Conservation (phyloP, 2,797 vertebrate genomes). For the Pangasius larnaudii region DNA sequence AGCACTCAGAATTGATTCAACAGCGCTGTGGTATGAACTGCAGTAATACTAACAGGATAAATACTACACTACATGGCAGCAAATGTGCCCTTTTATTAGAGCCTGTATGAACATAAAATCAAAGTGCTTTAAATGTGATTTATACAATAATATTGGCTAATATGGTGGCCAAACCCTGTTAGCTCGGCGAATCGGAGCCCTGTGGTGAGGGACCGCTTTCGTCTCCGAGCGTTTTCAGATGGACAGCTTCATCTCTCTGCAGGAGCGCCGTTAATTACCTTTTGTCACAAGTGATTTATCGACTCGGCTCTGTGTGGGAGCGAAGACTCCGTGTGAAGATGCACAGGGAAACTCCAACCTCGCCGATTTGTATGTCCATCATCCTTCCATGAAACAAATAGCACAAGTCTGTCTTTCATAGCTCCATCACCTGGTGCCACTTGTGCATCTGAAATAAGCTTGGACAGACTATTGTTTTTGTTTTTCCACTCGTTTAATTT, state of each 20-base stretch:
- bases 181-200: not conserved
- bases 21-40: not conserved
- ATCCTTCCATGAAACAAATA: slow-evolving; percentile 28
- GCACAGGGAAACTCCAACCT: not conserved
- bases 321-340: slow-evolving; percentile 14
- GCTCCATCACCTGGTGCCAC: not conserved
- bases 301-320: slow-evolving; percentile 2
- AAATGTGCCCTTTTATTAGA: not conserved
- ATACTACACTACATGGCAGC: not conserved
- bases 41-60: not conserved
- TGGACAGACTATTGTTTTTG: not conserved
- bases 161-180: not conserved
- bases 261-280: slow-evolving; percentile 38
- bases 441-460: not conserved
- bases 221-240: slow-evolving; percentile 21
- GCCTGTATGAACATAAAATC: not conserved
- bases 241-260: slow-evolving; percentile 43
- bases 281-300: slow-evolving; percentile 45
- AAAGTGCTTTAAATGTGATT: not conserved
- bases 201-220: not conserved
- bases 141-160: not conserved
- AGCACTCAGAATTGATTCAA: too few species aligned
- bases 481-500: not conserved
- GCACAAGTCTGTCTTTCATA: not conserved
- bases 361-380: slow-evolving; percentile 31